Base-by-base conservation (phyloP, 1,140 invertebrate species). In the Aplysia californica region DNA sequence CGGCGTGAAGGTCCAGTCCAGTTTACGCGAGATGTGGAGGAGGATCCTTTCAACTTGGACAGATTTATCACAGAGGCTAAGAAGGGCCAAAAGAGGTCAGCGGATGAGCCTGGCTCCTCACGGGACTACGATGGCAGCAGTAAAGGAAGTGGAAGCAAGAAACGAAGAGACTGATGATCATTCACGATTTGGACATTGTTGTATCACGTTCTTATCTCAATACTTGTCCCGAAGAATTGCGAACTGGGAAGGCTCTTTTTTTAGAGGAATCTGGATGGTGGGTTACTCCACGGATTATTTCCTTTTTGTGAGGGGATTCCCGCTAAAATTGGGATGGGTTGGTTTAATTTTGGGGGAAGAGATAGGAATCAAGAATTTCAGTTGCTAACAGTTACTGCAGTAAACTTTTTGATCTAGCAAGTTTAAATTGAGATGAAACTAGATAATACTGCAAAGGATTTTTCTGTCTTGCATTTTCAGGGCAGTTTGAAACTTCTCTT, bases 21-120 rank as follows among this genome's bases (percentile, higher is more conserved):
- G 88, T 99, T 99, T 91, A 96, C 98, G 84, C 95, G 93, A 89
- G 87, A 87, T 73, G 95, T 95, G 82, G 95, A 96, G 78, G 92
- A 92, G 76, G 97, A 99, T 95, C 96, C 97, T 65, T 99, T 99
- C 89, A 97, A 97, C 91, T 91, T 99, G 82, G 96, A 97, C 93
- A 95, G 97, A 89, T 98, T 99, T 92, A 96, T 99, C 92, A 96
- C 95, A 80, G 95, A 97, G 90, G 97, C 97, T 67, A 99, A 99
- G 88, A 83, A 84, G 67, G 96, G 85, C 44, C 85, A 88, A 66
- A 90, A 91, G 80, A 80, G 90, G 10, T 71, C 82, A 18, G 83
- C 80, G 2, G 87, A 87, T 36, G 87, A 88, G 55, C 82, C 86
- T 29, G 69, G 86, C 23, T 84, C 83, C 15, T 84, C 83, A 79